A percentile compares a stretch with the other conserved stretches of the same genome.
Evolutionary conservation across 2,888 invertebrate species (phyloP).

Genomic region (Prosapia bicincta): DNA sequence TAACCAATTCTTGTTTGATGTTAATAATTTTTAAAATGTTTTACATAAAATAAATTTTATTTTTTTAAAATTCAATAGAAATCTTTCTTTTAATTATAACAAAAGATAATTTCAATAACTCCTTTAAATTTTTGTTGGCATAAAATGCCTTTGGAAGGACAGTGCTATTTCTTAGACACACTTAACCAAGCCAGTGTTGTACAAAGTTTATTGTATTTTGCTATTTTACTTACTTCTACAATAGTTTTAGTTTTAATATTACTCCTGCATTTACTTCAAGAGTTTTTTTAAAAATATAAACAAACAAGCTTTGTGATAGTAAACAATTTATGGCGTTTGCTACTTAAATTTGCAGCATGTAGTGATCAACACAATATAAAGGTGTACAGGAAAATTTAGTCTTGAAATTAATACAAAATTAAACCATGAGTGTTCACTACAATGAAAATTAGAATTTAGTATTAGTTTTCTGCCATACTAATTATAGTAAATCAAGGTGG

Average conservation of each 20-base stretch:
- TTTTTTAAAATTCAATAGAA: too few species aligned
- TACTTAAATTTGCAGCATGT: not conserved
- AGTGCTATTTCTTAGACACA: not conserved
- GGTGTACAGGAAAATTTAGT: not conserved
- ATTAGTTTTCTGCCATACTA: not conserved
- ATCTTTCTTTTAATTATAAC: too few species aligned
- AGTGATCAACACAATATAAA: not conserved
- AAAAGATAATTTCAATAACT: too few species aligned
- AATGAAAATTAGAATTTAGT: not conserved
- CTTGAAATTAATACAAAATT: not conserved
- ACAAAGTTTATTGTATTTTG: not conserved
- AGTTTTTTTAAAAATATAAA: not conserved
- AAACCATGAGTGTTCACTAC: not conserved
- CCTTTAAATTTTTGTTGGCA: too few species aligned
- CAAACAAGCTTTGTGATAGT: not conserved
- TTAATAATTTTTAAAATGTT: too few species aligned
- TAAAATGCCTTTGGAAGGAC: too few species aligned
- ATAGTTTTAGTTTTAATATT: not conserved
- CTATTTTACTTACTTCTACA: not conserved
- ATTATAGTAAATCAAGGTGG: not conserved
- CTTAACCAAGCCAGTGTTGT: not conserved
- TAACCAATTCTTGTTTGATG: too few species aligned
- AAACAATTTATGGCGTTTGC: not conserved
- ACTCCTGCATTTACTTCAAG: not conserved
- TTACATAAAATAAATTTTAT: too few species aligned